These are phyloP conservation scores for Synanthedon andrenaeformis DNA, from an alignment of 2,888 invertebrate genomes.

Conservation along the genomic window DNA sequence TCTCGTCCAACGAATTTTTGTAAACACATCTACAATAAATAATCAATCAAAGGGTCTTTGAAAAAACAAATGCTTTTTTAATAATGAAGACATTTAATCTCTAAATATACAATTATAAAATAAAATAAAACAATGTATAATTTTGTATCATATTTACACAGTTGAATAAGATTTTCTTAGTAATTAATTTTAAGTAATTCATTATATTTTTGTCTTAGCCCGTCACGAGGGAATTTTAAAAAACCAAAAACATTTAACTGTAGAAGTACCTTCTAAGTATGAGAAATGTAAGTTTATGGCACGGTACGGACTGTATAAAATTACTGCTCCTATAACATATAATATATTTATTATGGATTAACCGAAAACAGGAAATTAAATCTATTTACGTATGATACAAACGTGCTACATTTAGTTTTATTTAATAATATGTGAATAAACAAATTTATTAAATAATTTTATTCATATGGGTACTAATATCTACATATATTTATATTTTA, in stretches of 20 bases:
- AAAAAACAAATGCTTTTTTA: too few relatives aligned
- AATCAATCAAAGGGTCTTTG: too few relatives aligned
- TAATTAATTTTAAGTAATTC: constrained; percentile 3
- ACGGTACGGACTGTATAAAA: constrained; percentile 39
- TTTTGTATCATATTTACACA: constrained; percentile 39
- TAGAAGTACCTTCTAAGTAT: neutral
- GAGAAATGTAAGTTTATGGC: constrained; percentile 28
- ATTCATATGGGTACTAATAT: too few relatives aligned
- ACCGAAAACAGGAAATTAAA: too few relatives aligned
- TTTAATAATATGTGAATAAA: too few relatives aligned
- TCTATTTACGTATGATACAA: too few relatives aligned
- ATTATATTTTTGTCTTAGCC: neutral
- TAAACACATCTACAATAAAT: too few relatives aligned
- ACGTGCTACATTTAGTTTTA: too few relatives aligned
- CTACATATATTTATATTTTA: constrained; percentile 1
- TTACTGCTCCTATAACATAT: constrained; percentile 1
- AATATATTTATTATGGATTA: neutral
- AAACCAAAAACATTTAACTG: constrained; percentile 5
- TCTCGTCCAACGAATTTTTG: too few relatives aligned
- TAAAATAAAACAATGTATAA: constrained; percentile 53
- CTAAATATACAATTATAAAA: constrained; percentile 35
- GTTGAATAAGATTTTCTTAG: constrained; percentile 5
- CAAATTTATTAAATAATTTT: too few relatives aligned
- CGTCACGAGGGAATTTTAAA: constrained; percentile 4
- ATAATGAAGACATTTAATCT: constrained; percentile 41